phyloP scores from a whole-genome alignment of 1,140 invertebrate genomes.

The Drosophila arawakana region DNA sequence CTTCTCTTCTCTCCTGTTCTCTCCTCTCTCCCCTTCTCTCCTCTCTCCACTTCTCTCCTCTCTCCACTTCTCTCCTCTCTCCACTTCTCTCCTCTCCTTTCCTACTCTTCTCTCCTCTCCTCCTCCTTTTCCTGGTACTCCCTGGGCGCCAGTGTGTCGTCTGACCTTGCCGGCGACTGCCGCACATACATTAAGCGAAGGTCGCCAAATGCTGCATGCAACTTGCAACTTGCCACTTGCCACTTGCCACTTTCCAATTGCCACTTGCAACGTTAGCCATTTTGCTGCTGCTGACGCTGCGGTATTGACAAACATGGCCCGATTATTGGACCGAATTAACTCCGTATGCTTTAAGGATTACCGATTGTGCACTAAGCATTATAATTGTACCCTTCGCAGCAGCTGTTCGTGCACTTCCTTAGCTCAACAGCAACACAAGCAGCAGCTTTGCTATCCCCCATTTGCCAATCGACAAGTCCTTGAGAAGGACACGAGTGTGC shows the following conservation, averaged over 20 bases:
- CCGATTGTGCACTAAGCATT: background rate
- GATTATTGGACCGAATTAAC: slow-evolving; percentile 9
- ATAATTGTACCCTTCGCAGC: slow-evolving; percentile 1
- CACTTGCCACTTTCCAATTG: too few species aligned
- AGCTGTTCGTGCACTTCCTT: background rate
- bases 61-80: too few species aligned
- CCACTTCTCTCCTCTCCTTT: background rate
- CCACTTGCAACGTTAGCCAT: too few species aligned
- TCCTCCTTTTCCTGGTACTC: background rate
- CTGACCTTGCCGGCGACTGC: slow-evolving; percentile 18
- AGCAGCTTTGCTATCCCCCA: background rate
- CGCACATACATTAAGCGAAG: slow-evolving; percentile 35
- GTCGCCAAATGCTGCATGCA: slow-evolving; percentile 1
- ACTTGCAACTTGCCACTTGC: slow-evolving; percentile 10
- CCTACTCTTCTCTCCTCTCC: background rate
- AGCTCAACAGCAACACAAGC: background rate
- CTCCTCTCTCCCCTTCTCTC: too few species aligned
- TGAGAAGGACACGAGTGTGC: background rate
- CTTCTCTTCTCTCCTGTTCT: too few species aligned
- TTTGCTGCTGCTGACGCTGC: slow-evolving; percentile 13
- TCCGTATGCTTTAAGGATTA: slow-evolving; percentile 1
- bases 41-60: too few species aligned
- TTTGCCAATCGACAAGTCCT: background rate
- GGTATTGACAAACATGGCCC: background rate
- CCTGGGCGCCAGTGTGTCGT: slow-evolving; percentile 6